Evolutionary conservation across 1,140 invertebrate genomes (phyloP), one percentile per base, ranked within the genome.

Genomic region (Drosophila funebris): DNA sequence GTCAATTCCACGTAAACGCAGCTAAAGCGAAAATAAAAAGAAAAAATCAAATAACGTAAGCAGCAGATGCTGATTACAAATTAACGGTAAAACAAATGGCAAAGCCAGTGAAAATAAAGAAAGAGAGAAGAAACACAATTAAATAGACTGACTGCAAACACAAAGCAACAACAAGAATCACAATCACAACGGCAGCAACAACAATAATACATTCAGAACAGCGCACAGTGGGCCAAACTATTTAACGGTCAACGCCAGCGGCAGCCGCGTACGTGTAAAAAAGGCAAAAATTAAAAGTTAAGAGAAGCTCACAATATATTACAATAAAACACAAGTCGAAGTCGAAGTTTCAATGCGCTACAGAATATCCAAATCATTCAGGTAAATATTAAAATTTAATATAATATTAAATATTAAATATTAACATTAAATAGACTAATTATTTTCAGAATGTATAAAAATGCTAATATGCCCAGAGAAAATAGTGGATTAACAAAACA

Each of bases 11-110:
- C 20, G 29, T 48, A 58, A 58, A 27, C 22, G 44, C n/a, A n/a
- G n/a, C n/a, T 37, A 22, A 58, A 46, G 41, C 44, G n/a, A 13
- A 76, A 31, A 27, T n/a, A 8, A 24, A 50, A 44, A 8, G 61
- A 11, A 29, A 53, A 60, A 33, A 33, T 37, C 43, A 70, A 13
- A 46, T 11, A 44, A 58, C 66, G 58, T 56, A 54, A 18, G 24
- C 24, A 31, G 29, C 48, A 46, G 29, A 9, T 29, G 56, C 41
- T 57, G n/a, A 57, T 57, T 57, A 56, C 27, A 58, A 68, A 27
- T 54, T 66, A 67, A 83, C 76, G 48, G 62, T 76, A 64, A 78
- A 67, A 58, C 44, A 70, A 83, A 58, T 71, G 44, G 52, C 58
- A 53, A 58, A 75, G 9, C 31, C 27, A 58, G 29, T 16, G 29